Conservation (phyloP, 1,140 invertebrate genomes). For the Lamellibrachia luymesi region DNA sequence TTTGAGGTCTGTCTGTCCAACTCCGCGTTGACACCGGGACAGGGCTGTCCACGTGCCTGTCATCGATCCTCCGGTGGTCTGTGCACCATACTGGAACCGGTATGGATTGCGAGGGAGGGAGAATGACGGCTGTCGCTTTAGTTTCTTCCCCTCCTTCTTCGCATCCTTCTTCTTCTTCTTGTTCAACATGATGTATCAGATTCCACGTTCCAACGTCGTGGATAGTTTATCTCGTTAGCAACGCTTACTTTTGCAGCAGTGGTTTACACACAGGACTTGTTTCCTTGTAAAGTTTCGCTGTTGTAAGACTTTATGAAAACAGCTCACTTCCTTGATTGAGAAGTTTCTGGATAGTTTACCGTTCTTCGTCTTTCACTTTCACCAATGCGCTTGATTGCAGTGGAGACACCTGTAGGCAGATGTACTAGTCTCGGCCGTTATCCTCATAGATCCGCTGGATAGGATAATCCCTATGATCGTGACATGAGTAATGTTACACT, state of each 20-base stretch:
- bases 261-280: neutral
- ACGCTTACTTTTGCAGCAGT: neutral
- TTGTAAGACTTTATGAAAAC: neutral
- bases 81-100: neutral
- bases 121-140: slow-evolving; percentile 12
- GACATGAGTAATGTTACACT: neutral
- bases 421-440: neutral
- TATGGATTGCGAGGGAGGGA: neutral
- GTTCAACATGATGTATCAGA: neutral
- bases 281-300: neutral
- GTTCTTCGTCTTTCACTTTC: neutral
- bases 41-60: neutral
- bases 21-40: neutral
- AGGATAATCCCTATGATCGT: no score
- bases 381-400: neutral
- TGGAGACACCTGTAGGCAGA: neutral
- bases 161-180: neutral
- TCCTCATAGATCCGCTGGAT: no score
- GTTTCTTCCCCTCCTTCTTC: neutral
- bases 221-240: neutral
- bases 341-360: neutral
- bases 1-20: neutral
- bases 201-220: no score
- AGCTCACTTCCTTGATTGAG: neutral
- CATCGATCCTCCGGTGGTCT: neutral